phyloP scores from a whole-genome alignment of 2,797 vertebrate species.

The Tragelaphus eurycerus region DNA sequence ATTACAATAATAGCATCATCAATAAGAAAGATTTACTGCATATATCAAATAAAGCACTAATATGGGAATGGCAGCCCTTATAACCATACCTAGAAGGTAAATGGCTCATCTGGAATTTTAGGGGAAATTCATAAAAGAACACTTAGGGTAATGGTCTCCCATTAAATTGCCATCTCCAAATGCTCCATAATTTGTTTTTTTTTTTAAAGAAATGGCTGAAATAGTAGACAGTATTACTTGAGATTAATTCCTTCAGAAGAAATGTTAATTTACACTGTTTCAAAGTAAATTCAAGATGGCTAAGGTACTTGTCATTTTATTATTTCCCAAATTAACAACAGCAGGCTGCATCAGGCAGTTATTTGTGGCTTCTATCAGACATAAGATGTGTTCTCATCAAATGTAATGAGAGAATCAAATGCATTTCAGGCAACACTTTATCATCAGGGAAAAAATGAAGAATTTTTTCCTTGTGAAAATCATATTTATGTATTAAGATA shows the following conservation, averaged over 20 bases:
- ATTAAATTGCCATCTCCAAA: not conserved
- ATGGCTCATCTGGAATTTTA: not conserved
- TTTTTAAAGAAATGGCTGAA: not conserved
- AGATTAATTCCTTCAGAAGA: not conserved
- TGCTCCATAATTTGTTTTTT: not conserved
- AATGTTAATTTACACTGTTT: not conserved
- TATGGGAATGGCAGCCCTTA: not conserved
- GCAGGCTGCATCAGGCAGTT: not conserved
- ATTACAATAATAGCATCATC: not conserved
- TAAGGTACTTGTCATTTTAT: not conserved
- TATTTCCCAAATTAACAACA: not conserved
- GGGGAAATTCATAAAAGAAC: not conserved
- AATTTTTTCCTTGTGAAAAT: not conserved
- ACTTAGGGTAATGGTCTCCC: not conserved
- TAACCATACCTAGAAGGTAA: not conserved
- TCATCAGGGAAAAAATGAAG: not conserved
- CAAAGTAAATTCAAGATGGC: not conserved
- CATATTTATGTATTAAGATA: not conserved
- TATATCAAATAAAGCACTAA: not conserved
- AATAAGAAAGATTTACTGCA: not conserved
- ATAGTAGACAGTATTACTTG: constrained; percentile 11
- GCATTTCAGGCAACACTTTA: not conserved
- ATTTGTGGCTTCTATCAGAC: not conserved
- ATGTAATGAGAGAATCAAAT: not conserved
- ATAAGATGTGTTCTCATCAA: not conserved